These are phyloP conservation scores for Lepas anatifera DNA, from an alignment of 2,888 invertebrate species.

Conservation along the genomic window DNA sequence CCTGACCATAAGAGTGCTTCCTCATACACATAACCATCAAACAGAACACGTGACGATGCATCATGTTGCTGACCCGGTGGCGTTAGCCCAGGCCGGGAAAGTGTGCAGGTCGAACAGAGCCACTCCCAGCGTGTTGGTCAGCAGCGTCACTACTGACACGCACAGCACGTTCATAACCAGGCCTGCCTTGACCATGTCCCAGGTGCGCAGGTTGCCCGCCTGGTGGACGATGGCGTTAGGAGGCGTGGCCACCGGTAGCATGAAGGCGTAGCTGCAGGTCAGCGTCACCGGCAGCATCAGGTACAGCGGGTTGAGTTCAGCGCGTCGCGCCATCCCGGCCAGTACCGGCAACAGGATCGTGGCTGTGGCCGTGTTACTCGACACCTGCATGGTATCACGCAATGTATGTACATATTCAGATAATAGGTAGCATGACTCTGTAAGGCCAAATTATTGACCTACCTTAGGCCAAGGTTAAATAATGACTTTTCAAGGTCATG, in stretches of 20 bases:
- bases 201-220: conserved; percentile 26
- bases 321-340: conserved; percentile 50
- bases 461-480: too few species aligned
- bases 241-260: conserved; percentile 40
- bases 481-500: too few species aligned
- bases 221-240: conserved; percentile 41
- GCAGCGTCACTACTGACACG: conserved; percentile 31
- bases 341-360: conserved; percentile 76
- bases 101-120: conserved; percentile 31
- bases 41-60: too few species aligned
- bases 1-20: too few species aligned
- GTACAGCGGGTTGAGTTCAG: conserved; percentile 34
- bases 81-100: conserved; percentile 30
- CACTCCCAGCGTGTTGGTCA: conserved; percentile 33
- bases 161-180: conserved; percentile 35
- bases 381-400: too few species aligned
- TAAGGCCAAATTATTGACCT: too few species aligned
- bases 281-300: conserved; percentile 39
- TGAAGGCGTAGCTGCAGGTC: conserved; percentile 38
- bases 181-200: conserved; percentile 32
- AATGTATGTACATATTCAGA: too few species aligned
- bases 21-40: too few species aligned
- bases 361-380: conserved; percentile 80
- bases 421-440: too few species aligned
- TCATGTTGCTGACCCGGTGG: conserved; percentile 3